Evolutionary conservation across 2,113 vertebrate genomes (phyloP).

Genomic region (Phaetusa simplex): DNA sequence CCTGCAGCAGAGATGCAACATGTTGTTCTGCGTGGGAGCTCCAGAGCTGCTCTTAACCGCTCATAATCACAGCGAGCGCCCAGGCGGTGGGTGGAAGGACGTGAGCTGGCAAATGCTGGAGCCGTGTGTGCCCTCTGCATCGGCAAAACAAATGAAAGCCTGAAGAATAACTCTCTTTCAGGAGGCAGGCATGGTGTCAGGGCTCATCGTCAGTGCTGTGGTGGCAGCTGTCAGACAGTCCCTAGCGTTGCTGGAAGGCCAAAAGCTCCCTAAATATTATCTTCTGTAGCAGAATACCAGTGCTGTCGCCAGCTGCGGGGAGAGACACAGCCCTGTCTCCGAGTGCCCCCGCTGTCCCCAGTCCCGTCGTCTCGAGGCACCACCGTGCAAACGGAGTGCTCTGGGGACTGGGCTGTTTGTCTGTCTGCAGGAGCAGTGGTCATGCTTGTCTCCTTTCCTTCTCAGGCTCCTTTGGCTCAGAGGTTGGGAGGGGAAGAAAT

Average conservation of each 20-base stretch:
- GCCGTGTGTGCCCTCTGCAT: not conserved
- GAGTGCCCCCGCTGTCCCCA: not conserved
- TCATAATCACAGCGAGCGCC: not conserved
- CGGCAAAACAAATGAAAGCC: not conserved
- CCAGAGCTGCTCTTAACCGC: not conserved
- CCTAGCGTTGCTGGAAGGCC: not conserved
- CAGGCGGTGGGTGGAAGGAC: constrained; percentile 22
- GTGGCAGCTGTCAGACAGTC: constrained; percentile 23
- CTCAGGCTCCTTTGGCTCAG: not conserved
- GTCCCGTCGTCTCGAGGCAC: not conserved
- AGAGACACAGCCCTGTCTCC: not conserved
- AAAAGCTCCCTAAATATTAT: constrained; percentile 37
- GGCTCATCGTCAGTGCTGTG: not conserved
- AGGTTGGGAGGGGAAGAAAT: not conserved
- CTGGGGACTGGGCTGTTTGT: not conserved
- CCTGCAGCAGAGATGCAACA: not conserved
- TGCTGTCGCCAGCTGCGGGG: not conserved
- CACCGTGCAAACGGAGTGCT: not conserved
- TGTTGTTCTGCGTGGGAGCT: constrained; percentile 32
- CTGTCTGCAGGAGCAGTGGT: not conserved
- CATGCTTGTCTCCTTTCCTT: not conserved
- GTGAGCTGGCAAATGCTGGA: not conserved
- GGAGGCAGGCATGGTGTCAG: not conserved
- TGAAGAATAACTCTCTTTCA: constrained; percentile 8
- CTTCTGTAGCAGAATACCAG: not conserved